Evolutionary conservation across 2,797 vertebrate species (phyloP).

Genomic region (Pipistrellus pipistrellus): DNA sequence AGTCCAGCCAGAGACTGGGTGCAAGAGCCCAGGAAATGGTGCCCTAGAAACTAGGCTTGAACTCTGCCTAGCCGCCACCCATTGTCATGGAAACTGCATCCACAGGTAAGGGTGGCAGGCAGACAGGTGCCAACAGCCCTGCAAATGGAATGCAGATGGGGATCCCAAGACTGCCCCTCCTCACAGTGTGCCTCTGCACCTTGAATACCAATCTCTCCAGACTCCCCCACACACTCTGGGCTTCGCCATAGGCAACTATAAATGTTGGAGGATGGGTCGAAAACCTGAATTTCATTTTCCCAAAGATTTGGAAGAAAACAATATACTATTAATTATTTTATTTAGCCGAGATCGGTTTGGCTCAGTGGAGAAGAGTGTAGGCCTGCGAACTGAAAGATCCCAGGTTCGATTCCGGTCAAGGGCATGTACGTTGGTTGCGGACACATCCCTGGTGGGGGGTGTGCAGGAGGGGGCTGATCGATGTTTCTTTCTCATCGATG

Average conservation of each 20-base stretch:
- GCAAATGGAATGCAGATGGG: conserved; percentile 73
- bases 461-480: no score
- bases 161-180: neutral
- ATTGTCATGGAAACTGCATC: conserved; percentile 98
- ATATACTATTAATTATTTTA: neutral
- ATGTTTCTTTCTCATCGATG: no score
- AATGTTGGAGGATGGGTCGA: neutral
- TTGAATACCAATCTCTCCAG: neutral
- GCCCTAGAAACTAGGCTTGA: conserved; percentile 50
- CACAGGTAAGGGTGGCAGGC: conserved; percentile 93
- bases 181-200: neutral
- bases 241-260: neutral
- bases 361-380: no score
- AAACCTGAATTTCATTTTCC: neutral
- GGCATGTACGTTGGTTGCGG: no score
- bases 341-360: no score
- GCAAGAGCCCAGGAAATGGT: neutral
- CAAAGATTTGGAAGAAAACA: neutral
- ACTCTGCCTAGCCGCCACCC: conserved; percentile 87
- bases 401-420: no score
- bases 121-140: neutral
- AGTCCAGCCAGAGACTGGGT: conserved; percentile 40
- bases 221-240: neutral
- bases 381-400: no score
- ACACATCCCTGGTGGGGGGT: no score